Evolutionary conservation across 2,888 invertebrate genomes (phyloP), one percentile per base, ranked within the genome.

Genomic region (Busseola fusca): DNA sequence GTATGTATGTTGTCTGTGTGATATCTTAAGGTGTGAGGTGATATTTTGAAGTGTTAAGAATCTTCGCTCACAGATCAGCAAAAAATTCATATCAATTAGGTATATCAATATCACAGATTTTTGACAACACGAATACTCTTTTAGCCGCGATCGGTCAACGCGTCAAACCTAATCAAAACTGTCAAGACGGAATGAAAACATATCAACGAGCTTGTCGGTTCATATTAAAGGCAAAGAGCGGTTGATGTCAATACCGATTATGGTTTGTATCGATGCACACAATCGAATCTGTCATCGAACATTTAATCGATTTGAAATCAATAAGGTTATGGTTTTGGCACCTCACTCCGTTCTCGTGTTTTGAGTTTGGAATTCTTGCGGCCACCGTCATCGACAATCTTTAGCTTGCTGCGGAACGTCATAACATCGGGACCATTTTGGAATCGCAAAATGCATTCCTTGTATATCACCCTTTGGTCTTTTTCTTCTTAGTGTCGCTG

Each of bases 121-220:
- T 78, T 70, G 80, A 80, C 82, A 81, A 73, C 70, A 71, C 60
- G 71, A 82, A 74, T 82, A 78, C 80, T 82, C 83, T 82, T 80
- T 85, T 78, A 76, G 74, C 63, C 82, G 74, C 71, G 78, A 71
- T 78, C 84, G 76, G 73, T 78, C 83, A 84, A 64, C 64, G 78
- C 65, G 78, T 85, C 81, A 70, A 69, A 75, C 54, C 60, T 81
- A 85, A 85, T 85, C 81, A 78, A 78, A 82, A 73, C 72, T 85
- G 83, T 83, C 84, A 81, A 70, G 76, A 76, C 72, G 74, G 82
- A 84, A 85, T 83, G 74, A 84, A 85, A 85, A 85, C 85, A 85
- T 84, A 84, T 84, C 84, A 83, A 69, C 78, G 85, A 72, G 62
- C 83, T 73, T 85, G 85, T 85, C 85, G 81, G 83, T 84, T 85